Evolutionary conservation across 35 echinoderm and acorn worm genomes (phyloP), one percentile per base, ranked within the genome.

Genomic region (Acanthaster planci): DNA sequence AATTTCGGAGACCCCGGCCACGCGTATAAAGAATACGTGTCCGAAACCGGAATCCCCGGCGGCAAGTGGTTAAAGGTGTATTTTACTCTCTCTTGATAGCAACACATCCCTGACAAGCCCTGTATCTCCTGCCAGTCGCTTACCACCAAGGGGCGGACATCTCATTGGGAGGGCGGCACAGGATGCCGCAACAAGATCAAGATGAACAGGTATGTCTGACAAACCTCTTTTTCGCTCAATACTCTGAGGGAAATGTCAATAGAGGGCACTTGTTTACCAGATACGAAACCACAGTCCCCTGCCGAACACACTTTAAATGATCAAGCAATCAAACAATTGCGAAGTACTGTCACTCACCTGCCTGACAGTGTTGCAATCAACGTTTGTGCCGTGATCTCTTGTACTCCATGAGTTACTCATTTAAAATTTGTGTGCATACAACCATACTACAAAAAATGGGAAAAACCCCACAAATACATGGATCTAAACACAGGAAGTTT

Each of bases 151-250:
- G 83, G 78, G 51, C 83, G 80, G 47, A 91, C 88, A 32, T 32
- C 77, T 38, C 95, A 97, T 55, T 97, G 95, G 95, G 95, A 97
- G 82, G 95, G 95, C 27, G 95, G 95, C 14, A 56, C 42, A 36
- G 95, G 95, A 52, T 97, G 95, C 80, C 40, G 95, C 32, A 90
- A 97, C 58, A 97, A 86, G 60, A 67, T 81, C 17, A 91, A 91
- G 76, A 97, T 97, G 95, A 93, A 88, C 87, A 92, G 38, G 95
- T 97, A 88, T 77, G 95, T 82, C 8, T 35, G 9, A 30, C n/a
- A 18, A 77, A 77, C 9, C 7, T 7, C 42, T 72, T 22, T 50
- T 10, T 27, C 3, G 30, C 14, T 52, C 35, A 1, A 22, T 78
- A 47, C 29, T 78, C 17, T 51, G 16, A 52, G 16, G 39, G 14